Percentiles rank a stretch among this genome's conserved stretches.
These are phyloP conservation scores for Hirtodrosophila trivittata DNA, from an alignment of 2,888 invertebrate genomes.

Conservation along the genomic window DNA sequence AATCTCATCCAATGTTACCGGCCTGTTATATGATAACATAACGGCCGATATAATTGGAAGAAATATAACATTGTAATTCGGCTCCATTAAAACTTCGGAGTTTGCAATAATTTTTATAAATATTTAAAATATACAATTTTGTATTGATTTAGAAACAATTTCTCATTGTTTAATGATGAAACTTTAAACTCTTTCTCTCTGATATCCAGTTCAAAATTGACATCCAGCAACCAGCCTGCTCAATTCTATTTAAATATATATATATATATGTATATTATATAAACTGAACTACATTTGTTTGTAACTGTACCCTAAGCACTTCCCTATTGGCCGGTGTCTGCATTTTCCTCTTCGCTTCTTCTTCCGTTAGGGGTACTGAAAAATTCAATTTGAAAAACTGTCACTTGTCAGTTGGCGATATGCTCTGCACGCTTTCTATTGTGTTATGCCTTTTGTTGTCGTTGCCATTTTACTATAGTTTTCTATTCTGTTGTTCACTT, in stretches of 20 bases:
- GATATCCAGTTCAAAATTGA: too few relatives aligned
- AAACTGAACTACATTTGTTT: too few relatives aligned
- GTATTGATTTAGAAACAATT: constrained; percentile 5
- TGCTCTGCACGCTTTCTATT: constrained; percentile 34
- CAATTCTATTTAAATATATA: background rate
- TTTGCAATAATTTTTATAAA: too few relatives aligned
- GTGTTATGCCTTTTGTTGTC: constrained; percentile 54
- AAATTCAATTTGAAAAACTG: constrained; percentile 76
- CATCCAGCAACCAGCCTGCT: too few relatives aligned
- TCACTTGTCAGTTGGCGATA: constrained; percentile 72
- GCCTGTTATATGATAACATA: constrained; percentile 56
- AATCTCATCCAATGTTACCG: constrained; percentile 63
- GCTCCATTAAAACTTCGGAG: too few relatives aligned
- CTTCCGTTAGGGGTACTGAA: constrained; percentile 33
- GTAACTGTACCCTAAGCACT: constrained; percentile 26
- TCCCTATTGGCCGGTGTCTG: constrained; percentile 30
- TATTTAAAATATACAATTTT: constrained; percentile 18
- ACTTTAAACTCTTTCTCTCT: background rate
- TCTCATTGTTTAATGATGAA: too few relatives aligned
- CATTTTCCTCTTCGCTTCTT: constrained; percentile 18
- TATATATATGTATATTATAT: background rate
- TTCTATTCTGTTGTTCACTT: constrained; percentile 51
- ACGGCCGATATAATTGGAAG: constrained; percentile 62
- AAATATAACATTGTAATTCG: constrained; percentile 42
- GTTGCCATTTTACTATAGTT: constrained; percentile 42